phyloP scores from a whole-genome alignment of 2,113 vertebrate genomes.

The Lepisosteus oculatus region DNA sequence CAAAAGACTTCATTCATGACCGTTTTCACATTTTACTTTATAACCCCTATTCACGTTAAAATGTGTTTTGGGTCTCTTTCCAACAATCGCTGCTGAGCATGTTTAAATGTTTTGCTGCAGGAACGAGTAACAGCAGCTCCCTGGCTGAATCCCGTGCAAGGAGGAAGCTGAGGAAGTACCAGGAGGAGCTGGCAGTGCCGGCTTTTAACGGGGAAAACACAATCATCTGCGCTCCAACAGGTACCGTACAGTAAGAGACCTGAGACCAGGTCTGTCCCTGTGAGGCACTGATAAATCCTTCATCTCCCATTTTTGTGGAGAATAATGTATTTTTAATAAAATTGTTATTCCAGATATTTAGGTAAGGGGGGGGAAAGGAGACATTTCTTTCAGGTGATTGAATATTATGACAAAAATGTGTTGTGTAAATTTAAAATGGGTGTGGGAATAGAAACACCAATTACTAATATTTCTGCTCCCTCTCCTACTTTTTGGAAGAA shows the following conservation, averaged over 20 bases:
- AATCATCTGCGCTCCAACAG: slow-evolving; percentile 51
- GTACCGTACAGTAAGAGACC: slow-evolving; percentile 14
- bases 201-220: slow-evolving; percentile 37
- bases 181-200: slow-evolving; percentile 33
- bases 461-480: too few species aligned
- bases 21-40: too few species aligned
- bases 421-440: neutral
- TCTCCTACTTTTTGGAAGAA: neutral
- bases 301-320: neutral
- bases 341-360: slow-evolving; percentile 1
- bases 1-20: too few species aligned
- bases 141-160: neutral
- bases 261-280: neutral
- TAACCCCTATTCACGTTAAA: too few species aligned
- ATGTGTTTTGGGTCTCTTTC: too few species aligned
- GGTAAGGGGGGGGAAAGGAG: neutral
- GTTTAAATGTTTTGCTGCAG: slow-evolving; percentile 4
- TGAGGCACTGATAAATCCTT: neutral
- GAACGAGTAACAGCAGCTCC: neutral
- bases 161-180: slow-evolving; percentile 39
- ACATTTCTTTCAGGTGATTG: neutral
- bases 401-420: neutral
- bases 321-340: neutral
- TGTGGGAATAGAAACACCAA: neutral
- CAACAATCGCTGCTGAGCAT: too few species aligned